Conservation (phyloP, 2,888 invertebrate genomes). For the Asteroscopus sphinx region DNA sequence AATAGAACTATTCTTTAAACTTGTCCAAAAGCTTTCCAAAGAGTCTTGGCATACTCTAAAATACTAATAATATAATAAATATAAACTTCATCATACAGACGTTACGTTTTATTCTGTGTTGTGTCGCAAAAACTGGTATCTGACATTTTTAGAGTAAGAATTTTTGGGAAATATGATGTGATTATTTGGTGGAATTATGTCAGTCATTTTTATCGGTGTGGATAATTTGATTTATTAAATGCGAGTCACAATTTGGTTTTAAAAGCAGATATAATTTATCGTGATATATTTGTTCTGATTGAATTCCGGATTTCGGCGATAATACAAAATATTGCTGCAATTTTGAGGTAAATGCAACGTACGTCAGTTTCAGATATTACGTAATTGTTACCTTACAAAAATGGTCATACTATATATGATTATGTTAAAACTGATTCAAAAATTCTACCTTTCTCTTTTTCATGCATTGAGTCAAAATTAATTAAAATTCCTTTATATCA, state of each 20-base stretch:
- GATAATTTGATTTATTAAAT: slow-evolving; percentile 7
- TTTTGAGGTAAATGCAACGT: too few species aligned
- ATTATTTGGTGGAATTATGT: slow-evolving; percentile 14
- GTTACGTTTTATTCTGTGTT: slow-evolving; percentile 48
- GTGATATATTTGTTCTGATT: too few species aligned
- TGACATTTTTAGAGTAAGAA: slow-evolving; percentile 38
- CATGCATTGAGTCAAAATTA: too few species aligned
- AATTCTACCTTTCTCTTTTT: too few species aligned
- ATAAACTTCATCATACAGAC: slow-evolving; percentile 54
- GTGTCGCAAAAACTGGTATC: slow-evolving; percentile 42
- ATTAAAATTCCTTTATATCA: background rate
- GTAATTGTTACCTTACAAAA: too few species aligned
- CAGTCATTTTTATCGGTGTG: slow-evolving; percentile 1
- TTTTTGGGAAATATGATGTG: slow-evolving; percentile 29
- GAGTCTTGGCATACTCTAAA: slow-evolving; percentile 47
- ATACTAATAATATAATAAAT: slow-evolving; percentile 59
- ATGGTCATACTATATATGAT: too few species aligned
- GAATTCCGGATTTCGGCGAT: too few species aligned
- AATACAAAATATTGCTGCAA: too few species aligned
- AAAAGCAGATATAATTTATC: too few species aligned
- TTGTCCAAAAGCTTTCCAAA: slow-evolving; percentile 38
- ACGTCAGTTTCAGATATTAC: too few species aligned
- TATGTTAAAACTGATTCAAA: too few species aligned
- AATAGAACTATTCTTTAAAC: slow-evolving; percentile 40
- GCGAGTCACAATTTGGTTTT: too few species aligned